Conservation (phyloP, 2,113 vertebrate genomes). For the Anhinga anhinga region DNA sequence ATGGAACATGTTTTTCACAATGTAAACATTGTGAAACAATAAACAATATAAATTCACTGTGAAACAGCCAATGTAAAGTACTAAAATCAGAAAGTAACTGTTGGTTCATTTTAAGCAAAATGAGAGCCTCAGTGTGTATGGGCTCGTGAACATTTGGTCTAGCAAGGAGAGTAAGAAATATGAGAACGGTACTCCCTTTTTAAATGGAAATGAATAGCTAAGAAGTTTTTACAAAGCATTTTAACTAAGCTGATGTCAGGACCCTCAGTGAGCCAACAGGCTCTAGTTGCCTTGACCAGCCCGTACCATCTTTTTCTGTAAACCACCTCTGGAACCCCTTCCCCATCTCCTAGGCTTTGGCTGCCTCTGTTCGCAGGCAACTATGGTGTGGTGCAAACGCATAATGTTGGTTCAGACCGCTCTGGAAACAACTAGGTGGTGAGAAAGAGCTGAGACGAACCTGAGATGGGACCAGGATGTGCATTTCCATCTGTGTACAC, state of each 20-base stretch:
- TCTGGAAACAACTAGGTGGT: not conserved
- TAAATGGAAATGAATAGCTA: not conserved
- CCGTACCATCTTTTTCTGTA: not conserved
- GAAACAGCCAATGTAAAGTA: not conserved
- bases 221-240: not conserved
- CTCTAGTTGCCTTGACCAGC: not conserved
- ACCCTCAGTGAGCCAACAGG: not conserved
- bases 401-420: not conserved
- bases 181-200: not conserved
- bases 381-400: not conserved
- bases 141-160: not conserved
- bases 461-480: not conserved
- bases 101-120: not conserved
- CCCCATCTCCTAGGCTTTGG: not conserved
- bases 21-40: not conserved
- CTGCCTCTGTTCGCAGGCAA: not conserved
- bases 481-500: not conserved
- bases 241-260: not conserved
- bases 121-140: not conserved
- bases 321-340: not conserved
- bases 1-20: not conserved
- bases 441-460: not conserved
- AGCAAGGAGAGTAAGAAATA: not conserved
- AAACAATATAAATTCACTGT: not conserved
- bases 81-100: not conserved